Evolutionary conservation across 2,797 vertebrate species (phyloP).

Genomic region (Premnoplex brunnescens): DNA sequence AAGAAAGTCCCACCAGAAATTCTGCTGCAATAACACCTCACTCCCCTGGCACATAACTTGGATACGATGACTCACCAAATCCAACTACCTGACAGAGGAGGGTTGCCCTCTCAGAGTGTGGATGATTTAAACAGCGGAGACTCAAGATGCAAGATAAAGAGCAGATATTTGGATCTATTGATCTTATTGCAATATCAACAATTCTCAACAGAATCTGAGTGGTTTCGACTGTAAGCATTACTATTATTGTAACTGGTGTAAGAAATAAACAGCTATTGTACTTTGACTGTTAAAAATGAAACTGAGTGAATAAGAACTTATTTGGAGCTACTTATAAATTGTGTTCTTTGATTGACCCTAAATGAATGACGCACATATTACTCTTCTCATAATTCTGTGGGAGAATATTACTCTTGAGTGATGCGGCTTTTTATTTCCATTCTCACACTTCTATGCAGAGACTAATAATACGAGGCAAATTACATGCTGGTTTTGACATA

Average conservation of each 20-base stretch:
- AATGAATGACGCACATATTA: background rate
- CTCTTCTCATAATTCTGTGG: background rate
- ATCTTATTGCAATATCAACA: background rate
- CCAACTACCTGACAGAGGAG: background rate
- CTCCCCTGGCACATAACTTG: fast-evolving
- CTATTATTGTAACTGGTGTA: background rate
- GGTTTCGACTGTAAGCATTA: background rate
- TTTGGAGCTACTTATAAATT: background rate
- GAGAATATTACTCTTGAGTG: background rate
- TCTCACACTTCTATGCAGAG: background rate
- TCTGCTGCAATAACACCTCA: background rate
- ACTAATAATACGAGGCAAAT: background rate
- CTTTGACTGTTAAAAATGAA: background rate
- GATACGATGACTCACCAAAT: background rate
- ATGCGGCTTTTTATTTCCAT: background rate
- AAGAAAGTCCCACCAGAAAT: background rate
- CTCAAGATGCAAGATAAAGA: background rate
- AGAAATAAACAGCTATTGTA: background rate
- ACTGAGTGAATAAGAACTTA: background rate
- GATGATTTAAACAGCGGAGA: background rate
- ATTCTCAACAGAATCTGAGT: background rate
- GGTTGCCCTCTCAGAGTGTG: background rate
- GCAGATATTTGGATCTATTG: background rate
- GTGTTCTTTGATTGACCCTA: background rate
- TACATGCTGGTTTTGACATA: background rate